Conservation (phyloP, 1,140 invertebrate species). For the Panulirus ornatus region DNA sequence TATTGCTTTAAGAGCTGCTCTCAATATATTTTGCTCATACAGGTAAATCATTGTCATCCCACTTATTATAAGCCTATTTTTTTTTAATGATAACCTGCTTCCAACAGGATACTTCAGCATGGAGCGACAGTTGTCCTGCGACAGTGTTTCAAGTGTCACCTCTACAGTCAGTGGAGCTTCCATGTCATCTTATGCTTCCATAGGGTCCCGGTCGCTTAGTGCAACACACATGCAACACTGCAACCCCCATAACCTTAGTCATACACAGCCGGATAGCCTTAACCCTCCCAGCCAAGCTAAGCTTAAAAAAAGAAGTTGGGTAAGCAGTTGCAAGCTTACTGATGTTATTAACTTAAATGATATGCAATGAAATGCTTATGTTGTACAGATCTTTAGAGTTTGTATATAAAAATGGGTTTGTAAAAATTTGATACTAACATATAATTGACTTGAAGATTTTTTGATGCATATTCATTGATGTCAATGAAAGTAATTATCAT, state of each 20-base stretch:
- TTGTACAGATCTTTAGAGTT: background rate
- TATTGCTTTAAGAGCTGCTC: no score
- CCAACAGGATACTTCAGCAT: constrained; percentile 51
- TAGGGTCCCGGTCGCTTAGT: constrained; percentile 23
- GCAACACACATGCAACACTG: constrained; percentile 28
- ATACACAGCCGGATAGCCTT: background rate
- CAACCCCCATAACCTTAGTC: constrained; percentile 25
- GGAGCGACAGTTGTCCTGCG: constrained; percentile 70
- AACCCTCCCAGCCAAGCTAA: constrained; percentile 26
- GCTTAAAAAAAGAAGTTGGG: constrained; percentile 73
- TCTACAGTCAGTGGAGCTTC: constrained; percentile 70
- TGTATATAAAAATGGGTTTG: constrained; percentile 17
- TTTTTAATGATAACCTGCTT: no score
- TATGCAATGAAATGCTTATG: constrained; percentile 4
- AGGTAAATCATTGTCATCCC: no score
- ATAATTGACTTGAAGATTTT: background rate
- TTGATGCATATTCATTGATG: background rate
- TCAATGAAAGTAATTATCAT: background rate
- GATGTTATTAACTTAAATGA: constrained; percentile 6
- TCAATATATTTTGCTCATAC: no score
- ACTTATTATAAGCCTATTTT: no score
- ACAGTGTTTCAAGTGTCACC: constrained; percentile 71
- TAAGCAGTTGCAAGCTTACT: constrained; percentile 41
- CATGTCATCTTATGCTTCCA: constrained; percentile 54
- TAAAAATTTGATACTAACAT: constrained; percentile 8